phyloP scores from a whole-genome alignment of 2,797 vertebrate genomes.

The Coregonus sp. region DNA sequence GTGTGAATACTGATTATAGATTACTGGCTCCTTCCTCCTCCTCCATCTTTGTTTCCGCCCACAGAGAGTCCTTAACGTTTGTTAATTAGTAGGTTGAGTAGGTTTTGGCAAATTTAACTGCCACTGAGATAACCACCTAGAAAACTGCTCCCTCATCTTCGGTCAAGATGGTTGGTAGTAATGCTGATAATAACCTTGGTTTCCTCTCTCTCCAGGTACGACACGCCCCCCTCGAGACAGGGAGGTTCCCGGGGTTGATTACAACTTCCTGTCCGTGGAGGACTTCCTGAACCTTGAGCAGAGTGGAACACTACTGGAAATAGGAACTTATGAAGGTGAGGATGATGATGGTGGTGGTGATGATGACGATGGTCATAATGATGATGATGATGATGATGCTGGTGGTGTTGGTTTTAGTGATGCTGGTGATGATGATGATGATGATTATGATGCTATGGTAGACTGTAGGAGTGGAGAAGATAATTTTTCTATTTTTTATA shows the following conservation, averaged over 20 bases:
- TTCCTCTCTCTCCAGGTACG: slow-evolving; percentile 80
- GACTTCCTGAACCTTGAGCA: slow-evolving; percentile 90
- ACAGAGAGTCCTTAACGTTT: neutral
- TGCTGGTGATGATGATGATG: neutral
- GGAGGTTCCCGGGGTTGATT: slow-evolving; percentile 95
- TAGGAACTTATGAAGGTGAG: slow-evolving; percentile 95
- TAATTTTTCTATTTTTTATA: neutral
- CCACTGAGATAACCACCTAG: neutral
- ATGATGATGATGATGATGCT: neutral
- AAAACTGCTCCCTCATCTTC: neutral
- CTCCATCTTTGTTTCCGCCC: neutral
- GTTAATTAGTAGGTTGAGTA: no score
- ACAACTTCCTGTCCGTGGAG: slow-evolving; percentile 93
- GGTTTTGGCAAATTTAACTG: neutral
- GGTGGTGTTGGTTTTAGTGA: neutral
- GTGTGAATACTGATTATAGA: neutral
- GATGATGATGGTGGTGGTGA: neutral
- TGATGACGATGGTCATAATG: neutral
- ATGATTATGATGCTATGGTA: neutral
- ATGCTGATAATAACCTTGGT: neutral
- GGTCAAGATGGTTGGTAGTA: neutral
- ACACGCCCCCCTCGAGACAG: slow-evolving; percentile 90
- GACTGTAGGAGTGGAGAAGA: neutral
- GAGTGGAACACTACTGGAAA: slow-evolving; percentile 93
- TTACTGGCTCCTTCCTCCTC: neutral